Percentiles rank a stretch among this genome's conserved stretches.
Conservation (phyloP, 2,888 invertebrate genomes). For the Tenthredo amoena region DNA sequence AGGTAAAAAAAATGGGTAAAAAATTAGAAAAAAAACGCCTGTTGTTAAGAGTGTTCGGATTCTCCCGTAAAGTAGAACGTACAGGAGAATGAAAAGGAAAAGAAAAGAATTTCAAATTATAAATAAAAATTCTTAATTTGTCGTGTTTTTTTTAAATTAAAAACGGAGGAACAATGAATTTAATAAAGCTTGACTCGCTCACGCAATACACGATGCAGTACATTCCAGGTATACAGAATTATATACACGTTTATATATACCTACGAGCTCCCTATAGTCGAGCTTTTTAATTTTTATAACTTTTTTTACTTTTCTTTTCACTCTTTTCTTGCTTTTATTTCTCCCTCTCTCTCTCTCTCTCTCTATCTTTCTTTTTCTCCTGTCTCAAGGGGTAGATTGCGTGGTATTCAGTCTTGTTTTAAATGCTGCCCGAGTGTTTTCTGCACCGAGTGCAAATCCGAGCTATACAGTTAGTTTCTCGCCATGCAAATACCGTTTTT, state of each 20-base stretch:
- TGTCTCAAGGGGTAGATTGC: slow-evolving; percentile 19
- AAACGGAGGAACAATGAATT: background rate
- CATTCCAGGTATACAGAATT: background rate
- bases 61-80: background rate
- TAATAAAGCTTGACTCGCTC: background rate
- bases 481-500: too few species aligned
- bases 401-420: slow-evolving; percentile 12
- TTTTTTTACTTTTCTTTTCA: background rate
- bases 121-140: background rate
- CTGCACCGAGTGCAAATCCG: background rate
- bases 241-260: background rate
- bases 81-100: background rate
- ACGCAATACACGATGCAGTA: background rate
- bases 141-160: background rate
- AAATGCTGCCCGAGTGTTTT: background rate
- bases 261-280: background rate
- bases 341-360: background rate
- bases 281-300: background rate
- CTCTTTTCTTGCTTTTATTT: background rate
- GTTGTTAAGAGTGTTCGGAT: background rate
- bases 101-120: background rate
- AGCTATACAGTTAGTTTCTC: too few species aligned
- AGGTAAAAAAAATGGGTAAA: background rate
- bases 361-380: background rate
- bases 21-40: background rate